These are phyloP conservation scores for Strigamia maritima DNA, from an alignment of 2,888 invertebrate species.

Conservation along the genomic window DNA sequence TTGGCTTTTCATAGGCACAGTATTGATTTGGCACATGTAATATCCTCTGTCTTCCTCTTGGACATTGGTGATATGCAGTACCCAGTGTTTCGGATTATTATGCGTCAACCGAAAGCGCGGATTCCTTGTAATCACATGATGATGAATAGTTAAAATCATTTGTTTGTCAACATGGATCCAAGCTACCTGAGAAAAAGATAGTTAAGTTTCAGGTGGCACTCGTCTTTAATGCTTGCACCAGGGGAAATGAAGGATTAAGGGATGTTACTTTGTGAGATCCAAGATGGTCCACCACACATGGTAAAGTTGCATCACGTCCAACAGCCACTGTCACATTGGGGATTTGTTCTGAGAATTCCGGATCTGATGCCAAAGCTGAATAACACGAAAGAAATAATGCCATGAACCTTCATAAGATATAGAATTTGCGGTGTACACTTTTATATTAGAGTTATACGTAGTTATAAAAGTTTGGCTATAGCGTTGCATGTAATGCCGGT, in stretches of 20 bases:
- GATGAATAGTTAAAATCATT: slow-evolving; percentile 88
- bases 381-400: slow-evolving; percentile 37
- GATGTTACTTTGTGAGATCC: slow-evolving; percentile 77
- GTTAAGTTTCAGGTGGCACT: neutral
- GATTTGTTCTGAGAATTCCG: slow-evolving; percentile 83
- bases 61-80: slow-evolving; percentile 83
- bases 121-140: slow-evolving; percentile 84
- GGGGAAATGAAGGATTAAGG: neutral
- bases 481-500: too few species aligned
- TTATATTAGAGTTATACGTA: too few species aligned
- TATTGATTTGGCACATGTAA: slow-evolving; percentile 74
- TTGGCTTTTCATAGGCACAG: slow-evolving; percentile 92
- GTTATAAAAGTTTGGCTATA: too few species aligned
- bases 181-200: slow-evolving; percentile 66
- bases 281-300: slow-evolving; percentile 87
- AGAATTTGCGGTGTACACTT: too few species aligned
- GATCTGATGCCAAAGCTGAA: slow-evolving; percentile 56
- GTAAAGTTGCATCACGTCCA: slow-evolving; percentile 81
- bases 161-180: slow-evolving; percentile 93
- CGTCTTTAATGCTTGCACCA: neutral
- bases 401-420: too few species aligned
- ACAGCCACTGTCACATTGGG: slow-evolving; percentile 88
- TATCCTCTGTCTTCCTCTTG: slow-evolving; percentile 82
- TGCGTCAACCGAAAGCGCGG: slow-evolving; percentile 87
- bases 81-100: slow-evolving; percentile 88